These are phyloP conservation scores for Epinotia bilunana DNA, from an alignment of 2,888 invertebrate genomes.

Conservation along the genomic window DNA sequence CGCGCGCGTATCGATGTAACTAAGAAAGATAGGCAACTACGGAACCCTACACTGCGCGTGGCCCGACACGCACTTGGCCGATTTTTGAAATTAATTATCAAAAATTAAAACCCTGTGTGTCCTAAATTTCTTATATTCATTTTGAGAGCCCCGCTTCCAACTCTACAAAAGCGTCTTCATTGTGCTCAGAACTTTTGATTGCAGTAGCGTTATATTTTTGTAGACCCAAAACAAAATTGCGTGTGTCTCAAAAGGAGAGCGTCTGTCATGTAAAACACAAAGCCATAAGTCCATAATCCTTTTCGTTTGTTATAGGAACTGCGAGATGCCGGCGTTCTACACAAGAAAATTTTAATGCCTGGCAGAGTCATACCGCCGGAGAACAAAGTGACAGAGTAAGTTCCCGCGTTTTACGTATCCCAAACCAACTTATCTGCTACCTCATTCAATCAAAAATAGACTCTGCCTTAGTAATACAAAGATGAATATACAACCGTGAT, in stretches of 20 bases:
- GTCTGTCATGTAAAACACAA: background rate
- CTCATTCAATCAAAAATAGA: conserved; percentile 2
- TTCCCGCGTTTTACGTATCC: conserved; percentile 48
- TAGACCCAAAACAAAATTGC: background rate
- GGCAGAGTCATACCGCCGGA: conserved; percentile 75
- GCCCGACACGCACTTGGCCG: too few species aligned
- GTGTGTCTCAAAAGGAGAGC: background rate
- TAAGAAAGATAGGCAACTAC: too few species aligned
- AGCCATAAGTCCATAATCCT: conserved; percentile 44
- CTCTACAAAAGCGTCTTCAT: background rate
- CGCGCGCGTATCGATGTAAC: too few species aligned
- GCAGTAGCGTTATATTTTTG: background rate
- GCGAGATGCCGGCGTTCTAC: conserved; percentile 63
- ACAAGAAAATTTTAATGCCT: conserved; percentile 76
- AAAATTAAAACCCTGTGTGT: too few species aligned
- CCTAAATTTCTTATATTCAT: too few species aligned
- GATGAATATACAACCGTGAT: background rate
- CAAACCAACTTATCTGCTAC: background rate
- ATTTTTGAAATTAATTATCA: too few species aligned
- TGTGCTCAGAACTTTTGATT: background rate
- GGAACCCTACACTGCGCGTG: too few species aligned
- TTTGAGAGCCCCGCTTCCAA: background rate
- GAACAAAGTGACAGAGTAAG: conserved; percentile 72
- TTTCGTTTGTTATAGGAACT: conserved; percentile 71
- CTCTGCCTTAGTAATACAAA: background rate